Conservation (phyloP, 1,140 invertebrate species). For the Hylaeus volcanicus region DNA sequence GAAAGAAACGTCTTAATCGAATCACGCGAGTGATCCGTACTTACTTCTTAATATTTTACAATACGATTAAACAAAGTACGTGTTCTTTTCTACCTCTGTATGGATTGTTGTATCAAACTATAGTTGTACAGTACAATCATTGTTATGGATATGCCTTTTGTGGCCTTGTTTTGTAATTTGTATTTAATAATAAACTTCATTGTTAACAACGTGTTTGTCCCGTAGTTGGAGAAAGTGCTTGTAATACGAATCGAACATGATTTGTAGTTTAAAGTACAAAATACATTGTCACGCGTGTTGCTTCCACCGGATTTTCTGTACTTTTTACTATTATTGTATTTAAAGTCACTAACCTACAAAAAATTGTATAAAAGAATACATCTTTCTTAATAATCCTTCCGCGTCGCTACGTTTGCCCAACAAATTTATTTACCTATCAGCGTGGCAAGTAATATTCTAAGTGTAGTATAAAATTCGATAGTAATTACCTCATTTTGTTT, state of each 20-base stretch:
- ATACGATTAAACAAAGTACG: constrained; percentile 5
- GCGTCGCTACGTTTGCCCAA: neutral
- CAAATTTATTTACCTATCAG: constrained; percentile 30
- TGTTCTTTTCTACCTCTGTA: constrained; percentile 29
- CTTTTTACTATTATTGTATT: constrained; percentile 2
- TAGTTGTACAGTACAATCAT: constrained; percentile 14
- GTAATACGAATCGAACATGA: constrained; percentile 27
- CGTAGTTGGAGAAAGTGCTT: constrained; percentile 19
- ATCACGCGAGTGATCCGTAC: neutral
- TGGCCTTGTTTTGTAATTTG: constrained; percentile 63
- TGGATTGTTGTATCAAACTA: constrained; percentile 46
- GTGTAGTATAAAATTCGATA: neutral
- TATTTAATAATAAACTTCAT: constrained; percentile 53
- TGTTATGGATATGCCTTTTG: constrained; percentile 31
- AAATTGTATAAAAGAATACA: constrained; percentile 21
- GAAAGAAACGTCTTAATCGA: neutral
- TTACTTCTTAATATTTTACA: neutral
- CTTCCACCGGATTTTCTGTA: constrained; percentile 1
- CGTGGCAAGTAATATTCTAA: neutral
- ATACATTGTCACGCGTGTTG: constrained; percentile 26
- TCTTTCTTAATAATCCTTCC: constrained; percentile 1
- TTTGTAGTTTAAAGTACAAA: constrained; percentile 47
- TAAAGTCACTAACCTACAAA: constrained; percentile 4
- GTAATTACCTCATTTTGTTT: neutral
- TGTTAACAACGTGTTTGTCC: constrained; percentile 49